Evolutionary conservation across 2,797 vertebrate species (phyloP), one percentile per base, ranked within the genome.

Genomic region (Dallia pectoralis): DNA sequence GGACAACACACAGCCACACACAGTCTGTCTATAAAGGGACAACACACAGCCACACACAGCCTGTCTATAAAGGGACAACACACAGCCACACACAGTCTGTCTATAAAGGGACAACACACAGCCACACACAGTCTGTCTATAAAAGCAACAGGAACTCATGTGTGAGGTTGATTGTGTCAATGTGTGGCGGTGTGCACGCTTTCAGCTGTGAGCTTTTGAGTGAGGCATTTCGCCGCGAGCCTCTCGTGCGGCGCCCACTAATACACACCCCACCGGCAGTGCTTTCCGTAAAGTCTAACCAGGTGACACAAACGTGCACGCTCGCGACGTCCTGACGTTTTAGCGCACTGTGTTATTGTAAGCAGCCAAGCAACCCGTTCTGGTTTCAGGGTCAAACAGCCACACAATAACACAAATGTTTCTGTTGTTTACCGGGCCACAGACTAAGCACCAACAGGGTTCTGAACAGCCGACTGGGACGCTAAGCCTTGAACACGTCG

Each of bases 211-310:
- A 5, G 44, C 29, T 48, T 48, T 6, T 71, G 19, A 69, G 63
- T 33, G 40, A 77, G 40, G 80, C 81, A 79, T 59, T 44, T 68
- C 53, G 61, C 63, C 0, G 12, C 40, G 12, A 44, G 40, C 0
- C 3, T 79, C 79, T 84, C 67, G n/a, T 3, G 40, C 85, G 84
- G 82, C 76, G 77, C 66, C 73, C 73, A n/a, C 77, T 51, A 12
- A 78, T 66, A 44, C 59, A 62, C 49, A 9, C 65, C 66, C 48
- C 53, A 84, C 67, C 79, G 8, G 40, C 51, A 69, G 68, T 68
- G 69, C 51, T 72, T 83, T 77, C 66, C 79, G 71, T 83, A 70
- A 61, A 59, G 71, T 67, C 66, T 76, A 48, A 79, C 66, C 25
- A 76, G 82, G 70, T 63, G 74, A 9, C 6, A 62, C 72, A 15